Conservation (phyloP, 2,888 invertebrate genomes). For the Automeris io region DNA sequence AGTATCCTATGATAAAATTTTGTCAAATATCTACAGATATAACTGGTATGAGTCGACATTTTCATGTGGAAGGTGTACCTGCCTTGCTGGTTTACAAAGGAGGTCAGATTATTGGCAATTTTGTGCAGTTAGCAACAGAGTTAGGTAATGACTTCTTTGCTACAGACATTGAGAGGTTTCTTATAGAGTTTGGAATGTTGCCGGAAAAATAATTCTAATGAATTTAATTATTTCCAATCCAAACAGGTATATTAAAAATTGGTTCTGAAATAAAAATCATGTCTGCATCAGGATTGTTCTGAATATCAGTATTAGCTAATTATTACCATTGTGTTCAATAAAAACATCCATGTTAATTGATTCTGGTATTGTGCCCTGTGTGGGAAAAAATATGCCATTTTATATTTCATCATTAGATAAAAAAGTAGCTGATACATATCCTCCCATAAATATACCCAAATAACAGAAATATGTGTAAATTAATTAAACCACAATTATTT, state of each 20-base stretch:
- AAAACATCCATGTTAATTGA: too few relatives aligned
- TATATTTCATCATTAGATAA: too few relatives aligned
- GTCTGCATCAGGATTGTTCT: too few relatives aligned
- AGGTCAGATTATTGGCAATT: slow-evolving; percentile 94
- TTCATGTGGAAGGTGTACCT: slow-evolving; percentile 91
- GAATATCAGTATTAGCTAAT: too few relatives aligned
- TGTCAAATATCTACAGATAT: slow-evolving; percentile 88
- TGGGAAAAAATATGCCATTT: too few relatives aligned
- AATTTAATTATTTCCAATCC: background rate
- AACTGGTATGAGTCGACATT: slow-evolving; percentile 91
- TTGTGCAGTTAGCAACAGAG: slow-evolving; percentile 90
- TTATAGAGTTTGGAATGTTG: slow-evolving; percentile 90
- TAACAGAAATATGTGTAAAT: too few relatives aligned
- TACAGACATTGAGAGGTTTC: slow-evolving; percentile 92
- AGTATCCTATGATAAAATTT: slow-evolving; percentile 92
- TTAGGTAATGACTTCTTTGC: slow-evolving; percentile 94
- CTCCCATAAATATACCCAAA: too few relatives aligned
- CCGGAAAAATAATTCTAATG: slow-evolving; percentile 78
- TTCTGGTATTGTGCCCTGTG: too few relatives aligned
- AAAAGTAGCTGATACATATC: too few relatives aligned
- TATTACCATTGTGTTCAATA: too few relatives aligned
- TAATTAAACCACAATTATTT: too few relatives aligned
- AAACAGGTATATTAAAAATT: background rate
- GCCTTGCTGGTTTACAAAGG: slow-evolving; percentile 94
- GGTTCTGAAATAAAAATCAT: too few relatives aligned